Evolutionary conservation across 1,140 invertebrate species (phyloP).

Genomic region (Venturia canescens): DNA sequence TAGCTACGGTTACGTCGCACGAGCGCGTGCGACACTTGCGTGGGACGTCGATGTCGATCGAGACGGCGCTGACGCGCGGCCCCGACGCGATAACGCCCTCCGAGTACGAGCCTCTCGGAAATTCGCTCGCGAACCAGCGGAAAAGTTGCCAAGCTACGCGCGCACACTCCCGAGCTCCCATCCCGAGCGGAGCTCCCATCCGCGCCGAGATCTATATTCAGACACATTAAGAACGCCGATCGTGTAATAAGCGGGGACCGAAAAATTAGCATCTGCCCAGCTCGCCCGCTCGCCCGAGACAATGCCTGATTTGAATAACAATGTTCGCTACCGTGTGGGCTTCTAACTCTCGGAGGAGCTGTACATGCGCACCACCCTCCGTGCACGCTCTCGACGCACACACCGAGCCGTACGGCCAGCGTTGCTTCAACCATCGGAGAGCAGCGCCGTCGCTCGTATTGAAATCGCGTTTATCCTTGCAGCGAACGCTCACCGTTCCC

Average conservation of each 20-base stretch:
- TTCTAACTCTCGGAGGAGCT: constrained; percentile 67
- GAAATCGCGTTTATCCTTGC: neutral
- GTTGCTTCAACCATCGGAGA: neutral
- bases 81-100: neutral
- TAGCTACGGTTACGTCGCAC: too few relatives aligned
- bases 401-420: too few relatives aligned
- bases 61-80: neutral
- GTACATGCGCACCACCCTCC: constrained; percentile 15
- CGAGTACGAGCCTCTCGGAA: neutral
- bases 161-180: too few relatives aligned
- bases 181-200: too few relatives aligned
- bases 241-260: constrained; percentile 70
- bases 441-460: too few relatives aligned
- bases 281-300: constrained; percentile 61
- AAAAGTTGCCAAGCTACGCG: too few relatives aligned
- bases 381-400: neutral
- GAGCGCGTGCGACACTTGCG: neutral
- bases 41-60: constrained; percentile 32
- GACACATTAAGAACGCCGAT: constrained; percentile 70
- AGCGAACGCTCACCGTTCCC: neutral
- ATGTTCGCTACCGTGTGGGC: constrained; percentile 76
- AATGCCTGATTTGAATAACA: constrained; percentile 76
- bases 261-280: constrained; percentile 73
- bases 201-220: constrained; percentile 71
- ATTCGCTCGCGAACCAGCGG: too few relatives aligned